These are phyloP conservation scores for Ptychochromis oligacanthus DNA, from an alignment of 2,113 vertebrate species.

Conservation along the genomic window DNA sequence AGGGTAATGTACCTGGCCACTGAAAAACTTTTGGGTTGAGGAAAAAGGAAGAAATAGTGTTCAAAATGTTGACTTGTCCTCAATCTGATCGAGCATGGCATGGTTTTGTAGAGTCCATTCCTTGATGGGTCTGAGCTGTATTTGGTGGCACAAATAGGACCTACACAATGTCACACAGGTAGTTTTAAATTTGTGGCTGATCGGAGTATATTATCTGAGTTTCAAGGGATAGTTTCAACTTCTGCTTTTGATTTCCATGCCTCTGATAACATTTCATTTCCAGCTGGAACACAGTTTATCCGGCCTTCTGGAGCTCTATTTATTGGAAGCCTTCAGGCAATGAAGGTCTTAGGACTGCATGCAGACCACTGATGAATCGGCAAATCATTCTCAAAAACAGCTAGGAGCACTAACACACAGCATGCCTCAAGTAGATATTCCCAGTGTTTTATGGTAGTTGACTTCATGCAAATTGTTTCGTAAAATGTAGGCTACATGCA, in stretches of 20 bases:
- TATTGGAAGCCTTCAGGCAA: constrained; percentile 41
- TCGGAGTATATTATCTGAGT: background rate
- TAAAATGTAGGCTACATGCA: background rate
- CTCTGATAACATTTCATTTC: constrained; percentile 62
- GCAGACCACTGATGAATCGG: constrained; percentile 31
- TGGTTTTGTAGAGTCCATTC: background rate
- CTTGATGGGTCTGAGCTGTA: background rate
- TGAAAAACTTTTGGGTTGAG: too few species aligned
- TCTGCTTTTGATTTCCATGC: constrained; percentile 61
- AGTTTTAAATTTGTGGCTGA: background rate
- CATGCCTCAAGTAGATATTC: background rate
- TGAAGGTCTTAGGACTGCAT: background rate
- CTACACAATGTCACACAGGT: background rate
- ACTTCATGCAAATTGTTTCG: background rate
- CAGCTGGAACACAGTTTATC: constrained; percentile 57
- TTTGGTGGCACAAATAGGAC: background rate
- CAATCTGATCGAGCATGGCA: too few species aligned
- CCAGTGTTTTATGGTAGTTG: background rate
- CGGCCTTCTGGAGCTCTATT: constrained; percentile 37
- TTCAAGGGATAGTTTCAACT: constrained; percentile 5
- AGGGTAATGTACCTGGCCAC: too few species aligned
- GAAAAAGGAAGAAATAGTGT: too few species aligned
- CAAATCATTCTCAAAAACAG: constrained; percentile 15
- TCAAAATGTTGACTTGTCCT: too few species aligned
- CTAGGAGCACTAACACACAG: background rate